Evolutionary conservation across 2,888 invertebrate genomes (phyloP), one percentile per base, ranked within the genome.

Genomic region (Globia sparganii): DNA sequence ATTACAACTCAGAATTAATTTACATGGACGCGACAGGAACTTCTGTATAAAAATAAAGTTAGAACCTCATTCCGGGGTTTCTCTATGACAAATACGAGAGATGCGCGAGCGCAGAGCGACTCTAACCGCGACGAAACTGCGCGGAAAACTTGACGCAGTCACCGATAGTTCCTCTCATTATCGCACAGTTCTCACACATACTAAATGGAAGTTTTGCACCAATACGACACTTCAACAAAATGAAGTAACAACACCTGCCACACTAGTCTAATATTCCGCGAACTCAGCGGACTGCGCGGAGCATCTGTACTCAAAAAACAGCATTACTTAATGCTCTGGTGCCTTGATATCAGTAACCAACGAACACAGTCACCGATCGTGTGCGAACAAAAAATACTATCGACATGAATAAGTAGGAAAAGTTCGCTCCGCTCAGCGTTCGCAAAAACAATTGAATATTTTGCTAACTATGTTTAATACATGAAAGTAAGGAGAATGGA

Each of bases 401-500:
- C 77, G 72, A 71, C 75, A 72, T 76, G 66, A 87, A 85, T 72
- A 78, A 81, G 74, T 78, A 82, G 78, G 86, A 87, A 81, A 85
- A 87, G 81, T 82, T 72, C 75, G 70, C 80, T 80, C 73, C 79
- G 78, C 78, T 77, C 77, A 83, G 77, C 76, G 80, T 81, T 83
- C 58, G 80, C 78, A 87, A 91, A 90, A 90, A 89, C 86, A 89
- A 86, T 86, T 81, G 76, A 84, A 80, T 90, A 88, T 87, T 89
- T 89, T 83, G 78, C 77, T 86, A 86, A 86, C 88, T 88, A 91
- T 89, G 92, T 91, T 87, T 88, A 87, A 91, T 88, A 88, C 91
- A 92, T 90, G 90, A 91, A 90, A 90, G 89, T 85, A 85, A 88
- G 86, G 89, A 89, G 89, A 89, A 89, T 84, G 90, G 84, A 86